Conservation (phyloP, 2,113 vertebrate genomes). For the Sylvietta virens region DNA sequence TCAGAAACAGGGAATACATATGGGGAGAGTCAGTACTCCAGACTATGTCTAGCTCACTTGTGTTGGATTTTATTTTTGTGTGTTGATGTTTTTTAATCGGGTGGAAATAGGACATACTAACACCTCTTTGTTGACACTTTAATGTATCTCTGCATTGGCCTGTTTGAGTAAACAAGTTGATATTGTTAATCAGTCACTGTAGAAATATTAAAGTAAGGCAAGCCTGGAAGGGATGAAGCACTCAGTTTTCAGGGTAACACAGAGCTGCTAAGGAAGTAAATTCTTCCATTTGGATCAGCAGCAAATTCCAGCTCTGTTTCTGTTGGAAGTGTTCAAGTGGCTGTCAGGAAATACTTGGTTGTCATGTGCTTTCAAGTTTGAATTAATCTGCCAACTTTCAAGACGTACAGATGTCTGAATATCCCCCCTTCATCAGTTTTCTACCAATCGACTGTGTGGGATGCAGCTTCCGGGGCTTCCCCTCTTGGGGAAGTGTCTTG, state of each 20-base stretch:
- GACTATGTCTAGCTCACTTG: not conserved
- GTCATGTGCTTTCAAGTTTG: not conserved
- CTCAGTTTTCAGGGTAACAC: not conserved
- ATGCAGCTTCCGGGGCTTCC: not conserved
- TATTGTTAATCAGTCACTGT: not conserved
- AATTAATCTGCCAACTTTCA: not conserved
- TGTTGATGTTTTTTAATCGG: rapidly evolving
- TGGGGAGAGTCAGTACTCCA: not conserved
- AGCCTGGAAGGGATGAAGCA: not conserved
- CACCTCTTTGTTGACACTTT: not conserved
- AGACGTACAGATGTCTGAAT: not conserved
- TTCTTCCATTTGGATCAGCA: conserved; percentile 28
- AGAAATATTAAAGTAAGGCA: not conserved
- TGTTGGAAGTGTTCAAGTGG: conserved; percentile 9
- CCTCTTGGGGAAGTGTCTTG: not conserved
- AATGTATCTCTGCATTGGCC: not conserved
- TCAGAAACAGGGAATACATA: not conserved
- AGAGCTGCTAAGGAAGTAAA: not conserved
- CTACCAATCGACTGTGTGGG: not conserved
- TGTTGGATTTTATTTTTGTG: not conserved
- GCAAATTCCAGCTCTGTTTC: conserved; percentile 57
- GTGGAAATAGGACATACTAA: not conserved
- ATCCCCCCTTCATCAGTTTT: not conserved
- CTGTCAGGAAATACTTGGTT: conserved; percentile 24
- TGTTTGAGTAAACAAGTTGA: not conserved